Base-by-base conservation (phyloP, 2,113 vertebrate genomes). In the Procavia capensis region DNA sequence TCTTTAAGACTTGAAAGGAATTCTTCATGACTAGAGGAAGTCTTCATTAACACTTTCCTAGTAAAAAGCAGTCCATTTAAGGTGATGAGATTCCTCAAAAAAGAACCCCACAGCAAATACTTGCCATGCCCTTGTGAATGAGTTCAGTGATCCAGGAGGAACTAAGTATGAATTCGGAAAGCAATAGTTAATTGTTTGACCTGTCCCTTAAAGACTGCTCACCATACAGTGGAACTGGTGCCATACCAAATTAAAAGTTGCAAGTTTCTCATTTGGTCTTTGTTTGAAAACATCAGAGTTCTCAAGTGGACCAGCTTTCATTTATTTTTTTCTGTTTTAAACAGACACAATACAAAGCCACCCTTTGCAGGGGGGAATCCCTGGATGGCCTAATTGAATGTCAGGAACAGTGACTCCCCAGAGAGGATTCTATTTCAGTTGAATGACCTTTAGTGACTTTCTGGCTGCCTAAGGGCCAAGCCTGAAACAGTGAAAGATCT, bases 251-350 rank as follows among this genome's bases (percentile, higher is more conserved):
- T 91, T 68, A 78, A 91, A 88, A 96, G 45, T 27, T 74, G 7
- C 13, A 10, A 76, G 19, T 3, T 25, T 96, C 50, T 88, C 43
- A 6, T 50, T 36, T 50, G 24, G 24, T 70, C 41, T 95, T 93
- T 86, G 54, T 75, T 85, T 95, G 31, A 43, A 93, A 79, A 90
- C 31, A 45, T 59, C 27, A 85, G 31, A 95, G 90, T 88, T 68
- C 43, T 97, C 75, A 82, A 54, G 20, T 82, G 20, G 47, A 64
- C 54, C 16, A 82, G 36, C 22, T 31, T 93, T 82, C 76, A 85
- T 84, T 97, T 96, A 86, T 59, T 82, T 92, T 92, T 93, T 63
- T 84, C 39, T 92, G 76, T 87, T 90, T 95, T 86, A 93, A 20
- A 82, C 16, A 80, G 61, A 92, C 92, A 29, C 4, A 79, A 78